Evolutionary conservation across 2,113 vertebrate species (phyloP), one percentile per base, ranked within the genome.

Genomic region (Sylvia atricapilla): DNA sequence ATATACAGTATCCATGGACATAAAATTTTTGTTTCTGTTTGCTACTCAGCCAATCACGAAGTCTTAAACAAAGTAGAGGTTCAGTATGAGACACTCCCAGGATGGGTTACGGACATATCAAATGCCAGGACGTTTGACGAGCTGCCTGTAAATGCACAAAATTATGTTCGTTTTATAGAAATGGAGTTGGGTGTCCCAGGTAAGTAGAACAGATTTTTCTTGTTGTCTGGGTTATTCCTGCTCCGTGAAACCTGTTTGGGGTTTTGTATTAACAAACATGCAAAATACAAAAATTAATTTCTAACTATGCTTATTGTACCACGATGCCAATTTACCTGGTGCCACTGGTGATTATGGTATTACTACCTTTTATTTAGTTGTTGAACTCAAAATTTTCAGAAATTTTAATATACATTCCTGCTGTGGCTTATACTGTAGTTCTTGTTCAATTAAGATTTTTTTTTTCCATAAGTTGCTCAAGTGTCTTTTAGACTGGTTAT

Each of bases 21-120:
- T 87, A 62, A 37, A 60, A 52, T n/a, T 47, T 63, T 60, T 94
- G 39, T 94, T 93, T 90, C 21, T 96, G 30, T 84, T 96, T 96
- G 24, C 49, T 96, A 91, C 76, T 87, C 96, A 99, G 99, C 99
- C 96, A 99, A 99, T 98, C 99, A 99, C 43, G 99, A 99, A 97
- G 98, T 99, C 96, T 97, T 99, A 97, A 99, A 99, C 92, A 98
- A 98, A 91, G 98, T 99, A 68, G 99, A 99, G 94, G 99, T 99
- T 94, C 97, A 99, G 89, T 99, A 99, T 75, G 98, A 98, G 96
- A 99, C 98, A 50, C 98, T 99, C 88, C 99, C 99, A 50, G 99
- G 99, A 80, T 99, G 99, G 99, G 98, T 98, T 69, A 99, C 97
- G 5, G 98, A 99, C 94, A 99, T 98, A 62, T 99, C 99, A 47